Evolutionary conservation across 2,113 vertebrate species (phyloP).

Genomic region (Corythornis cristatus): DNA sequence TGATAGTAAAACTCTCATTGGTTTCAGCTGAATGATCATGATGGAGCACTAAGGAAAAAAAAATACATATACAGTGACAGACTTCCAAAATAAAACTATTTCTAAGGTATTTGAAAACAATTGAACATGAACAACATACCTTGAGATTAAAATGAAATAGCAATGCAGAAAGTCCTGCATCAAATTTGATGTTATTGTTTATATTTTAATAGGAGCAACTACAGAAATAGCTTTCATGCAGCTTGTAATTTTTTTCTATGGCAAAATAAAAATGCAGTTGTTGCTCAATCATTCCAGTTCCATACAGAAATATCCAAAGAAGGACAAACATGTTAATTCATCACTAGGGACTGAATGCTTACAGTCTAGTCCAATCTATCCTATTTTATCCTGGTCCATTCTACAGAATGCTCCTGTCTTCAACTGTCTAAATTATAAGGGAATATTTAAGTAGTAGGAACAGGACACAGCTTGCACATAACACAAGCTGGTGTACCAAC

Average conservation of each 20-base stretch:
- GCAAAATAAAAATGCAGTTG: background rate
- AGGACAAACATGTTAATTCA: background rate
- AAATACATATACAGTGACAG: background rate
- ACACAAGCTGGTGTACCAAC: too few species aligned
- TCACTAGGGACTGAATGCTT: background rate
- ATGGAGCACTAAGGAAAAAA: background rate
- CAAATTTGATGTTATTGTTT: background rate
- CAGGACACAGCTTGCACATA: background rate
- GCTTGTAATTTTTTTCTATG: background rate
- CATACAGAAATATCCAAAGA: background rate
- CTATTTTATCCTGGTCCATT: background rate
- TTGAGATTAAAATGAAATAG: background rate
- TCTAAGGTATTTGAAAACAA: background rate
- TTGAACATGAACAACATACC: background rate
- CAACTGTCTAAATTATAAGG: background rate
- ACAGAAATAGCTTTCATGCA: background rate
- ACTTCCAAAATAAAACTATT: background rate
- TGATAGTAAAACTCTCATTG: background rate
- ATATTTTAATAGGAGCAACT: background rate
- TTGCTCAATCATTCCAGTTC: background rate
- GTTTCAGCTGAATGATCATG: background rate
- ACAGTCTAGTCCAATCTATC: too few species aligned
- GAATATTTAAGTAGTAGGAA: background rate
- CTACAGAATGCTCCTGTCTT: background rate
- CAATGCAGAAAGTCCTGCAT: background rate